Conservation (phyloP, 2,888 invertebrate genomes). For the Eupithecia vulgata region DNA sequence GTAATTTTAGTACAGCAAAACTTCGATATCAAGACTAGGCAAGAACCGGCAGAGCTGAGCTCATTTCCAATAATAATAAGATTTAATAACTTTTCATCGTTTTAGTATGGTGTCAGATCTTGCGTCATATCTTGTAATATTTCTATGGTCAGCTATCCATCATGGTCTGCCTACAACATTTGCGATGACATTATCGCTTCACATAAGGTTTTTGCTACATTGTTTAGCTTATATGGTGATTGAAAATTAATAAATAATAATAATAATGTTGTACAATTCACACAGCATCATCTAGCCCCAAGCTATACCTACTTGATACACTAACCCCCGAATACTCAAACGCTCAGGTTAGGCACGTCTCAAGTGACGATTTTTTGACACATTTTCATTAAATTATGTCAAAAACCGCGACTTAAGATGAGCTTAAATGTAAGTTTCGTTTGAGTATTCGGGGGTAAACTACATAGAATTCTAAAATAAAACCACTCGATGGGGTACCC, state of each 20-base stretch:
- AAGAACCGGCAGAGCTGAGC: neutral
- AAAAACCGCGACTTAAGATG: no score
- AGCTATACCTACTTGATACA: no score
- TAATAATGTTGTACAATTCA: no score
- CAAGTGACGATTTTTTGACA: no score
- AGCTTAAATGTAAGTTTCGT: no score
- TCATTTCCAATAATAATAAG: conserved; percentile 18
- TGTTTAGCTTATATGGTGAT: neutral
- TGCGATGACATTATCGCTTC: conserved; percentile 15
- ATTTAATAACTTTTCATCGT: conserved; percentile 14
- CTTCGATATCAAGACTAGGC: neutral
- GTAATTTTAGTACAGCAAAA: neutral
- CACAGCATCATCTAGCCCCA: no score
- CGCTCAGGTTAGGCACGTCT: no score
- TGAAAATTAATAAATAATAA: neutral
- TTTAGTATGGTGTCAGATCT: conserved; percentile 28
- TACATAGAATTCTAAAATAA: neutral
- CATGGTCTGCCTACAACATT: conserved; percentile 22
- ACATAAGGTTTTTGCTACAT: neutral
- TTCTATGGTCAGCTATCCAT: conserved; percentile 23
- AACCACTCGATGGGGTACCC: neutral
- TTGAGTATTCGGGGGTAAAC: no score
- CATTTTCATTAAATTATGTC: no score
- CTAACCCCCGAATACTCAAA: no score
- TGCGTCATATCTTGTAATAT: conserved; percentile 27